A percentile compares a stretch with the other conserved stretches of the same genome.
These are phyloP conservation scores for Semicossyphus pulcher DNA, from an alignment of 2,113 vertebrate genomes.

Conservation along the genomic window DNA sequence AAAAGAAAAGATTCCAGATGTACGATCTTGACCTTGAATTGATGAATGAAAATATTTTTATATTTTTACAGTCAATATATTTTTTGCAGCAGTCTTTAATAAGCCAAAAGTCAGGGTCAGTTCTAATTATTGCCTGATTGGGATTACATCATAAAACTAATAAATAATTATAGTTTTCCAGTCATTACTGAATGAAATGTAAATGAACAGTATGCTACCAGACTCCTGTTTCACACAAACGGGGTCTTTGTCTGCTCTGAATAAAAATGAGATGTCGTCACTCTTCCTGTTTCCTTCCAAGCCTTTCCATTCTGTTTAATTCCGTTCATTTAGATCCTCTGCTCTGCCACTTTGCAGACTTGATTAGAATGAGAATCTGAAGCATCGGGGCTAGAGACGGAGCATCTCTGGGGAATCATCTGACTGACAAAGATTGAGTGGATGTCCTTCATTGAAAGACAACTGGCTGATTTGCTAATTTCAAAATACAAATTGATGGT, in stretches of 20 bases:
- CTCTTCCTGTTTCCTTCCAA: conserved; percentile 11
- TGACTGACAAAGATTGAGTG: conserved; percentile 79
- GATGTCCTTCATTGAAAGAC: conserved; percentile 77
- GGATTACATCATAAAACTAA: too few relatives aligned
- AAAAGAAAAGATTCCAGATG: neutral
- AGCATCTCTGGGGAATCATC: conserved; percentile 66
- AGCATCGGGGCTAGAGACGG: conserved; percentile 39
- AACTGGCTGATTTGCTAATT: conserved; percentile 77
- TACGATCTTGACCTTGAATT: neutral
- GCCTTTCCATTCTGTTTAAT: conserved; percentile 61
- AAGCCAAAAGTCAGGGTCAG: too few relatives aligned
- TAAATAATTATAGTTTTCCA: neutral
- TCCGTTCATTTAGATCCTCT: conserved; percentile 67
- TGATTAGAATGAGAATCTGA: conserved; percentile 75
- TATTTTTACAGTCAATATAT: too few relatives aligned
- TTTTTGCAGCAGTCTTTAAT: too few relatives aligned
- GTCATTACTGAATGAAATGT: neutral
- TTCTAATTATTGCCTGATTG: too few relatives aligned
- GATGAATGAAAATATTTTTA: neutral
- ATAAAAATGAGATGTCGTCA: conserved; percentile 44
- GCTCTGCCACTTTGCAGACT: conserved; percentile 63
- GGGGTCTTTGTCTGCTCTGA: conserved; percentile 22
- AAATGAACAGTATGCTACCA: conserved; percentile 12
- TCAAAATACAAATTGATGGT: conserved; percentile 74
- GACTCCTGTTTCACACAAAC: neutral